Base-by-base conservation (phyloP, 2,888 invertebrate genomes). In the Drosophila atripex region DNA sequence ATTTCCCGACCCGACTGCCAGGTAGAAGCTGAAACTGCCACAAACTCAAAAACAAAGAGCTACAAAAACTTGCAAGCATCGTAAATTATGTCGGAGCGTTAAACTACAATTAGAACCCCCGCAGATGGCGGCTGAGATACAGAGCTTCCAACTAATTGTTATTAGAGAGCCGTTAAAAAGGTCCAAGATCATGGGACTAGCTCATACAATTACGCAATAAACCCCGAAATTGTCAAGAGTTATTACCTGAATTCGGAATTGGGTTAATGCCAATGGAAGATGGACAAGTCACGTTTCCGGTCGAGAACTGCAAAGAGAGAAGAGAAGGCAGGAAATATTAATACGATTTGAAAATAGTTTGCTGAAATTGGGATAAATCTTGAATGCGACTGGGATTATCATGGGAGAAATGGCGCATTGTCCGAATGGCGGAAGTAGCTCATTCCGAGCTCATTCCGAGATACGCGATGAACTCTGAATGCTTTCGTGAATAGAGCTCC, bases 61-160 rank as follows among this genome's bases (percentile, higher is more conserved):
- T 1, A 23, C 52, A 45, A 41, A 66, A 65, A 58, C 54, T 64
- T 66, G 50, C 58, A 68, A 71, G 59, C 70, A 64, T 76, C 73
- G 80, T 85, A 85, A 85, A 87, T 87, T 87, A 86, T 83, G 83
- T 69, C 86, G 53, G 71, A 82, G 77, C 83, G 78, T 85, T 83
- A 77, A 84, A 87, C 87, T 86, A 78, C 86, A 87, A 85, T 85
- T 85, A 85, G 86, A 80, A 79, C 60, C 50, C 58, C 77, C 51
- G 66, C 53, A 71, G 50, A 50, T 9, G 12, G 28, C 28, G 9
- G 8, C 28, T 9, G 32, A n/a, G 38, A 35, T 18, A 30, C 3
- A 14, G 39, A 73, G 61, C 68, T 76, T 75, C 69, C 69, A 77
- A 77, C 84, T 86, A 82, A 82, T 84, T 84, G 75, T 76, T 73